These are phyloP conservation scores for Nephrocerus scutellatus DNA, from an alignment of 2,888 invertebrate species.

Conservation along the genomic window DNA sequence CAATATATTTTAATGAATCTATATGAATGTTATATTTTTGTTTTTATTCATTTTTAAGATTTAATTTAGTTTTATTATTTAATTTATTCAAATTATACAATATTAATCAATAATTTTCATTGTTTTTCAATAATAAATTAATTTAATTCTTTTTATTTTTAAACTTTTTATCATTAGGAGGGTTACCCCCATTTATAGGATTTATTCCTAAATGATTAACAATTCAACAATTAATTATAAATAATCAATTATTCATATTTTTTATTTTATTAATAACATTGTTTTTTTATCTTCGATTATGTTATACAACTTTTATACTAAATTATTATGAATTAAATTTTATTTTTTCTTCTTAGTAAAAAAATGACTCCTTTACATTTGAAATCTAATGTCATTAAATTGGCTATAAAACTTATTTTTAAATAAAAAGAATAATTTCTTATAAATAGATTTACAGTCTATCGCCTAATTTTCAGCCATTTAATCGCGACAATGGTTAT, in stretches of 20 bases:
- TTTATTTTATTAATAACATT: slow-evolving; percentile 51
- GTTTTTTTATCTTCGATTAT: too few species aligned
- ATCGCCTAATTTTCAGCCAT: too few species aligned
- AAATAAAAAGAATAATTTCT: too few species aligned
- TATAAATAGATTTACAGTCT: too few species aligned
- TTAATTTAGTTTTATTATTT: slow-evolving; percentile 49
- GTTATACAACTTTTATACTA: slow-evolving; percentile 53
- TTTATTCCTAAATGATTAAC: slow-evolving; percentile 57
- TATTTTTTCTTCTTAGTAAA: slow-evolving; percentile 49
- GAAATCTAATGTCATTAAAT: too few species aligned
- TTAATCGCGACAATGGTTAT: too few species aligned
- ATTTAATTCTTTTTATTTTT: slow-evolving; percentile 51
- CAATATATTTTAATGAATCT: slow-evolving; percentile 49
- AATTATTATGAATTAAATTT: slow-evolving; percentile 46
- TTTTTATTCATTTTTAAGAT: slow-evolving; percentile 49
- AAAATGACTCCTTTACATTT: too few species aligned
- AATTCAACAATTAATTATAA: slow-evolving; percentile 51
- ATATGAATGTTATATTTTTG: slow-evolving; percentile 50
- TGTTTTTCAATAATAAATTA: slow-evolving; percentile 37
- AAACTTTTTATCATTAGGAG: slow-evolving; percentile 54
- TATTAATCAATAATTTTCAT: slow-evolving; percentile 51
- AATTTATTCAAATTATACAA: slow-evolving; percentile 49
- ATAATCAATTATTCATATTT: slow-evolving; percentile 46
- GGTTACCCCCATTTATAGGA: slow-evolving; percentile 56
- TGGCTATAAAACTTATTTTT: slow-evolving; percentile 17